Conservation (phyloP, 2,113 vertebrate genomes). For the Dasypus novemcinctus region DNA sequence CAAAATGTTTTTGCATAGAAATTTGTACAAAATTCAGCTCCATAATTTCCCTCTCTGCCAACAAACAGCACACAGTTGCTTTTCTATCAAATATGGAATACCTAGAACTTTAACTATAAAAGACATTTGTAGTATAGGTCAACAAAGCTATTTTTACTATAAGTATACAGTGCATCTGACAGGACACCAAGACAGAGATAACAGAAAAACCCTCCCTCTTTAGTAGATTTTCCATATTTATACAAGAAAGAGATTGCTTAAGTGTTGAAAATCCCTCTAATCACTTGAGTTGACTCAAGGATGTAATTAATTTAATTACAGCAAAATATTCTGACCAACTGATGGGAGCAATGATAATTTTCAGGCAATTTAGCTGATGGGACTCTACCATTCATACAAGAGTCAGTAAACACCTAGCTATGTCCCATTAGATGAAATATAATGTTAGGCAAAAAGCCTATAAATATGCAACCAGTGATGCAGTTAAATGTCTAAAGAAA, state of each 20-base stretch:
- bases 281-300: neutral
- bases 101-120: neutral
- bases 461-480: neutral
- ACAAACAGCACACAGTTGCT: neutral
- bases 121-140: neutral
- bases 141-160: neutral
- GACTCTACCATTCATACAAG: neutral
- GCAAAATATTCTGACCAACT: neutral
- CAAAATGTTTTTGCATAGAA: neutral
- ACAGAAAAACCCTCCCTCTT: neutral
- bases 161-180: neutral
- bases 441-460: neutral
- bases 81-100: neutral
- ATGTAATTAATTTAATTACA: constrained; percentile 1
- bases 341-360: neutral
- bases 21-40: neutral
- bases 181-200: neutral
- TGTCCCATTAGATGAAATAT: neutral
- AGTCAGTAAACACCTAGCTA: neutral
- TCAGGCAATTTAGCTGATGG: neutral
- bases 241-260: neutral
- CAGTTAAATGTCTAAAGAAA: neutral
- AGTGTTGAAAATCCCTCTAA: neutral
- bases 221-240: neutral
- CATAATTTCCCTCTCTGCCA: neutral